Evolutionary conservation across 2,113 vertebrate species (phyloP), one percentile per base, ranked within the genome.

Genomic region (Mesoclemmys tuberculata): DNA sequence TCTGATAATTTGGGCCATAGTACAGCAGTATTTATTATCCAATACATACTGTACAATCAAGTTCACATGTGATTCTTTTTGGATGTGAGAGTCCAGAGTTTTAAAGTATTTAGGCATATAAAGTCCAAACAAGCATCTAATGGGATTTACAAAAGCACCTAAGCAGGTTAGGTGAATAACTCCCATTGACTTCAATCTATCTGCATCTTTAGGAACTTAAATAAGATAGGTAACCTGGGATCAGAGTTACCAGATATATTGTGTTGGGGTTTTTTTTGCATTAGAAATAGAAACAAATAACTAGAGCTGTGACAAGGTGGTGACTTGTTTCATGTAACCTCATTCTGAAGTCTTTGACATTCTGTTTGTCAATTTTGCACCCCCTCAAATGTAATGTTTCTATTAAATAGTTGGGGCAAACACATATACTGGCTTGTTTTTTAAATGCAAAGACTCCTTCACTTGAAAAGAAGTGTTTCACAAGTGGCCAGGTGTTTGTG

Each of bases 341-440:
- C 41, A 71, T 71, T 12, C 11, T 58, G 51, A 87, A 71, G 26
- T 38, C 35, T 89, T 93, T 92, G 12, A 12, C 2, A 2, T 13
- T 44, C 58, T 44, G 46, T 84, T 85, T 56, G 2, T n/a, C 19
- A 84, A 29, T 82, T 27, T 77, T 77, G 74, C 44, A 22, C 22
- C 44, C 4, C 24, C 7, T 80, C 90, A 94, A 35, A 27, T 75
- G 4, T 87, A 93, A 74, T 64, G 89, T 92, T 96, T 94, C 83
- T 86, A 88, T 96, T 93, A 96, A 26, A 56, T 78, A 22, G 38
- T 51, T 0, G 52, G 92, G 71, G 2, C 29, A 27, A 29, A 58
- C 54, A 6, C 31, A 82, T 87, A 80, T 58, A 22, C 46, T 93
- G 24, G 38, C 38, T 38, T 77, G 12, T 74, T 71, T 58, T 58